Percentiles rank a stretch among this genome's conserved stretches.
Evolutionary conservation across 2,113 vertebrate species (phyloP).

Genomic region (Sakesphorus luctuosus): DNA sequence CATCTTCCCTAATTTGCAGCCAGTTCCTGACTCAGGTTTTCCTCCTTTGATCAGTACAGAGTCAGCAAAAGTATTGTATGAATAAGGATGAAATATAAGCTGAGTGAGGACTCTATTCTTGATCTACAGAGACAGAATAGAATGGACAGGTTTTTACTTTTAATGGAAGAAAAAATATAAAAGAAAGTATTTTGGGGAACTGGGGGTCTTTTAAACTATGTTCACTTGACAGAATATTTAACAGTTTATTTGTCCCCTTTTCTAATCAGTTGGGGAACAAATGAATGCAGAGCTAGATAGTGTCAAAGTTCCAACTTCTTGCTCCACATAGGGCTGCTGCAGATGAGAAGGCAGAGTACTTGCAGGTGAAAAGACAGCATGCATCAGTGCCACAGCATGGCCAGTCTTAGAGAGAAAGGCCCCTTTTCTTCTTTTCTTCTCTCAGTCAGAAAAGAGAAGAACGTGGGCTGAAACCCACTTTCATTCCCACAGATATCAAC

Average conservation of each 20-base stretch:
- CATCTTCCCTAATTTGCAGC: conserved; percentile 64
- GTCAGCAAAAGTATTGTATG: conserved; percentile 45
- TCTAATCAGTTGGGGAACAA: not conserved
- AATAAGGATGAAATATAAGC: conserved; percentile 18
- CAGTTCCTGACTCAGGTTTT: conserved; percentile 63
- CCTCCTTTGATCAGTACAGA: conserved; percentile 15
- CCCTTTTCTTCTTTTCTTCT: not conserved
- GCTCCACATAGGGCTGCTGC: not conserved
- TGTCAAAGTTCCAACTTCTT: not conserved
- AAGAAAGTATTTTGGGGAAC: not conserved
- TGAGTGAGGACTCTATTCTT: conserved; percentile 16
- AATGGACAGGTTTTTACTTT: not conserved
- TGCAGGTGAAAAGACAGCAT: not conserved
- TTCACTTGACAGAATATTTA: not conserved
- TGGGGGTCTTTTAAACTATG: not conserved
- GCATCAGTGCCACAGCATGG: not conserved
- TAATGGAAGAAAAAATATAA: not conserved
- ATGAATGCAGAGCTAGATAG: not conserved
- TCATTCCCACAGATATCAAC: not conserved
- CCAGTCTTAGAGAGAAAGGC: not conserved
- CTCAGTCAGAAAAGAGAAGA: not conserved
- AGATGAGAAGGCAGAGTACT: rapidly evolving
- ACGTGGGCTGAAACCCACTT: not conserved
- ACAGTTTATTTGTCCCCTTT: not conserved
- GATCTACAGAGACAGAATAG: not conserved